Evolutionary conservation across 1,140 invertebrate genomes (phyloP).

Genomic region (Pseudachorutes palmiensis): DNA sequence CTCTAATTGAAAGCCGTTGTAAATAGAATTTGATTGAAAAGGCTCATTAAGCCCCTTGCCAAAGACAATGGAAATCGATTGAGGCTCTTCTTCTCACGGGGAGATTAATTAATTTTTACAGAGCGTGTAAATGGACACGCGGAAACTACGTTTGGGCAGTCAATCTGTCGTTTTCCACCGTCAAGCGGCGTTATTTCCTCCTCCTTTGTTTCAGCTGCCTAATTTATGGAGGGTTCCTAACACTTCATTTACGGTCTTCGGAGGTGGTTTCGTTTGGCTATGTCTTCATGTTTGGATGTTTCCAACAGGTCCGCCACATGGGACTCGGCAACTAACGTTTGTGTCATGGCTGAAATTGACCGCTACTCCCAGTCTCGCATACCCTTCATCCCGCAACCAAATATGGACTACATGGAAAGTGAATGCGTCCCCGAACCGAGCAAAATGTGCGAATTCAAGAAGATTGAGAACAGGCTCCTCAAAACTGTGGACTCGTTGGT

Average conservation of each 20-base stretch:
- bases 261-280: not conserved
- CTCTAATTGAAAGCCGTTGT: not conserved
- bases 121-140: too few species aligned
- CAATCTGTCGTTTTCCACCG: too few species aligned
- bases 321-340: conserved; percentile 44
- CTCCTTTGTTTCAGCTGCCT: not conserved
- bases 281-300: not conserved
- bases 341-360: conserved; percentile 48
- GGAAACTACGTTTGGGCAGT: too few species aligned
- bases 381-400: conserved; percentile 32
- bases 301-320: conserved; percentile 46
- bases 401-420: conserved; percentile 45
- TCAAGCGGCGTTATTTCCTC: not conserved
- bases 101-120: not conserved
- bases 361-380: conserved; percentile 42
- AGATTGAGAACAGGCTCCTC: conserved; percentile 44
- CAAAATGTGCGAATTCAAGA: conserved; percentile 49
- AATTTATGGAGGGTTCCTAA: not conserved
- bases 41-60: not conserved
- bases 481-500: conserved; percentile 50
- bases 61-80: not conserved
- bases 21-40: conserved; percentile 3
- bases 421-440: conserved; percentile 48
- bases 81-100: too few species aligned
- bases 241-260: conserved; percentile 3